Percentiles rank a stretch among this genome's conserved stretches.
Evolutionary conservation across 2,797 vertebrate species (phyloP).

Genomic region (Pangasius djambal): DNA sequence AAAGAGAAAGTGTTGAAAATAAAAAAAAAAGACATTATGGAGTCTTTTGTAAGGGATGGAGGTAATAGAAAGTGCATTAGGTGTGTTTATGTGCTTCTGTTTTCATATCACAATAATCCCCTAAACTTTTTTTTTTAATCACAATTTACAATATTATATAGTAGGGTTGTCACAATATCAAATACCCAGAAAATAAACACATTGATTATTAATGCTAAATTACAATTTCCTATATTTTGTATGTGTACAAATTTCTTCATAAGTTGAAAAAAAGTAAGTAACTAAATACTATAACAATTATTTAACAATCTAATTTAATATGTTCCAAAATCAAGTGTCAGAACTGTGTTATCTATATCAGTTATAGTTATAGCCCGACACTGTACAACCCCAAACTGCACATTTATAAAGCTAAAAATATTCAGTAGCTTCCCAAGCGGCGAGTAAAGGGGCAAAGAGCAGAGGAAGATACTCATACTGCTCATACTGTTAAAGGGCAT

Average conservation of each 20-base stretch:
- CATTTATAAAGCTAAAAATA: slow-evolving; percentile 7
- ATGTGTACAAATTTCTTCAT: neutral
- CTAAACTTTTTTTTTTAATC: neutral
- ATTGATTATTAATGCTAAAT: neutral
- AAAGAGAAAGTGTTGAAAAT: neutral
- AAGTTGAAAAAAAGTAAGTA: neutral
- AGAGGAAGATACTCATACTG: neutral
- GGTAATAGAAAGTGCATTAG: neutral
- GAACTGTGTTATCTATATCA: neutral
- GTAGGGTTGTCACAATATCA: neutral
- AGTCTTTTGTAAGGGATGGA: neutral
- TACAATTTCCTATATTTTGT: neutral
- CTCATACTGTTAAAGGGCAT: neutral
- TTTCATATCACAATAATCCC: neutral
- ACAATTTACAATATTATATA: neutral
- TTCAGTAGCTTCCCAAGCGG: neutral
- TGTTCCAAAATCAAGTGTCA: neutral
- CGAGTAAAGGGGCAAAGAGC: neutral
- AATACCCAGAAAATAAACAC: neutral
- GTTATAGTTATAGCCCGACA: neutral
- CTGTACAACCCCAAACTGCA: neutral
- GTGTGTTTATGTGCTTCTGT: neutral
- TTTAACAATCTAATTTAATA: neutral
- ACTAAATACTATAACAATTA: neutral
- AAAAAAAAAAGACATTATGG: neutral